These are phyloP conservation scores for Pomatorhinus ruficollis DNA, from an alignment of 2,113 vertebrate species.

Conservation along the genomic window DNA sequence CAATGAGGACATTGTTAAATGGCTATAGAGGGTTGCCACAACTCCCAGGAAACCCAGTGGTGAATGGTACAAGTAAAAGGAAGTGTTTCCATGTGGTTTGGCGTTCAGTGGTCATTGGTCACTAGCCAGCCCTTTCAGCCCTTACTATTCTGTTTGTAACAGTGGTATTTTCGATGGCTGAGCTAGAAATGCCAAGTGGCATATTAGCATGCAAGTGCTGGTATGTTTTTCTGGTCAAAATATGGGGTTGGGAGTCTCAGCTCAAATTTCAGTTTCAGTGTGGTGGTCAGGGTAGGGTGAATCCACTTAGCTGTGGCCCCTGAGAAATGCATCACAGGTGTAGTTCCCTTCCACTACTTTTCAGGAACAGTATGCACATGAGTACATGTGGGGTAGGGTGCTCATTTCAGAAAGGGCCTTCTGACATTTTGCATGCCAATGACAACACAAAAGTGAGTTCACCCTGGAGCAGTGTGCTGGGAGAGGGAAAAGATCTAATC, in stretches of 20 bases:
- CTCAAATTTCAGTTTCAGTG: neutral
- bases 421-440: neutral
- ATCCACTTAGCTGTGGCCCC: neutral
- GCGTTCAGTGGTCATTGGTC: neutral
- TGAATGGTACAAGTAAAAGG: neutral
- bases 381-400: fast-evolving
- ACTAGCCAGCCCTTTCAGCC: neutral
- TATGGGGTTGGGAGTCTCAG: neutral
- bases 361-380: fast-evolving
- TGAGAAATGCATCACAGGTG: neutral
- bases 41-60: neutral
- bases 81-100: neutral
- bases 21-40: neutral
- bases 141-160: neutral
- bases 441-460: neutral
- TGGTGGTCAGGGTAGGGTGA: neutral
- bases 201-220: neutral
- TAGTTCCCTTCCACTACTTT: neutral
- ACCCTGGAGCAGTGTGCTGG: neutral
- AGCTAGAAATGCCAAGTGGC: neutral
- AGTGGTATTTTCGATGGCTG: neutral
- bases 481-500: neutral
- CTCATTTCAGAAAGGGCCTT: neutral
- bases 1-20: neutral
- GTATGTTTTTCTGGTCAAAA: neutral